Evolutionary conservation across 2,888 invertebrate genomes (phyloP).

Genomic region (Drosophila eohydei): DNA sequence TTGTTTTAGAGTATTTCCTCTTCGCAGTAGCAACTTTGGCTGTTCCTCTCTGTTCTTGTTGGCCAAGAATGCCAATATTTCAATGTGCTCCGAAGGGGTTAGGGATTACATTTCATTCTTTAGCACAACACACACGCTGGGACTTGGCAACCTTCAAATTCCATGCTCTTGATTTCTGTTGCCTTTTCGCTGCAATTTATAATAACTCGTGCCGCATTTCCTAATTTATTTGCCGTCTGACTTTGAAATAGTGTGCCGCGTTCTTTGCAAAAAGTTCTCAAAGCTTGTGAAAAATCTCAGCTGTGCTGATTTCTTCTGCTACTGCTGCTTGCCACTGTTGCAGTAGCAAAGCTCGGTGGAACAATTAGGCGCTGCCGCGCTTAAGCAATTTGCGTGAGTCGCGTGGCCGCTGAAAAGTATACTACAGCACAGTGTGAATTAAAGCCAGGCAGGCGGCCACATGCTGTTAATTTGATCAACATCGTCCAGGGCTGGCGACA

Average conservation of each 20-base stretch:
- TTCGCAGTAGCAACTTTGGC: background rate
- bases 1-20: background rate
- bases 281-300: conserved; percentile 58
- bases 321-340: conserved; percentile 5
- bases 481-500: conserved; percentile 42
- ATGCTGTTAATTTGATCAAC: conserved; percentile 79
- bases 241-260: conserved; percentile 39
- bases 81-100: conserved; percentile 47
- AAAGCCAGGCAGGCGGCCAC: conserved; percentile 38
- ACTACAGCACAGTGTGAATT: conserved; percentile 32
- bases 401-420: conserved; percentile 50
- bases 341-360: conserved; percentile 38
- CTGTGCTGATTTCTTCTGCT: conserved; percentile 16
- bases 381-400: conserved; percentile 47
- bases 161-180: conserved; percentile 9
- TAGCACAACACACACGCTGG: conserved; percentile 14
- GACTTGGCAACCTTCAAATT: conserved; percentile 20
- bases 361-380: conserved; percentile 53
- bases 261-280: conserved; percentile 42
- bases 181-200: conserved; percentile 8
- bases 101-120: conserved; percentile 65
- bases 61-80: conserved; percentile 58
- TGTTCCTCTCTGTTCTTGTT: conserved; percentile 13
- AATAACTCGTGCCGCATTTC: conserved; percentile 6
- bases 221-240: conserved; percentile 56